These are phyloP conservation scores for Temnothorax nylanderi DNA, from an alignment of 1,140 invertebrate genomes.

Conservation along the genomic window DNA sequence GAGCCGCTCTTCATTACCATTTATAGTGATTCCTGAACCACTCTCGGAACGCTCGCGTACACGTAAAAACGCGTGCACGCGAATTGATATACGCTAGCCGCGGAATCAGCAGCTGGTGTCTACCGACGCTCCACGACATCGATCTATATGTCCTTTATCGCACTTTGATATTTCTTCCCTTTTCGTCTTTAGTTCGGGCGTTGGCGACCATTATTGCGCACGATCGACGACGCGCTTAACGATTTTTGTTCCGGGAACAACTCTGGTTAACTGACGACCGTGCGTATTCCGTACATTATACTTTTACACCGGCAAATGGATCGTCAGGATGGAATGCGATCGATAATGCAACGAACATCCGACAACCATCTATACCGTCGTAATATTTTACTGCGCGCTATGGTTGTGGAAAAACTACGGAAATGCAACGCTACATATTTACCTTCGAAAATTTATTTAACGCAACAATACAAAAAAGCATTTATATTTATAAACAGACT, in stretches of 20 bases:
- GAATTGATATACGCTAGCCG: slow-evolving; percentile 54
- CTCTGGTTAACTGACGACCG: neutral
- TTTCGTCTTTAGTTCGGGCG: neutral
- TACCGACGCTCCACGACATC: neutral
- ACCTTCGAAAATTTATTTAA: slow-evolving; percentile 45
- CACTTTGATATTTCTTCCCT: slow-evolving; percentile 8
- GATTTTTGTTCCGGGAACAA: neutral
- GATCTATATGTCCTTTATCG: slow-evolving; percentile 13
- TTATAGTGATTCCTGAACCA: slow-evolving; percentile 84
- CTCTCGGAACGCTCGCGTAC: slow-evolving; percentile 70
- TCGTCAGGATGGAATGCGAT: neutral
- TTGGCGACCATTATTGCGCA: neutral
- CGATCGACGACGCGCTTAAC: slow-evolving; percentile 1
- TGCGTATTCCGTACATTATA: neutral
- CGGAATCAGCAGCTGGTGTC: slow-evolving; percentile 58
- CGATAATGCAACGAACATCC: slow-evolving; percentile 39
- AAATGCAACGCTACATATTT: slow-evolving; percentile 29
- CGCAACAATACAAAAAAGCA: slow-evolving; percentile 7
- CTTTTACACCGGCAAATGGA: slow-evolving; percentile 16
- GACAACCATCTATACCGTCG: neutral
- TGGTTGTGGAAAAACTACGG: neutral
- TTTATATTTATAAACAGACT: slow-evolving; percentile 36
- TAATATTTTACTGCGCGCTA: slow-evolving; percentile 30
- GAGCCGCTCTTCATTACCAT: slow-evolving; percentile 82
- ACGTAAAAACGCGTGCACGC: slow-evolving; percentile 70